These are phyloP conservation scores for Tupaia tana DNA, from an alignment of 2,113 vertebrate genomes.

Conservation along the genomic window DNA sequence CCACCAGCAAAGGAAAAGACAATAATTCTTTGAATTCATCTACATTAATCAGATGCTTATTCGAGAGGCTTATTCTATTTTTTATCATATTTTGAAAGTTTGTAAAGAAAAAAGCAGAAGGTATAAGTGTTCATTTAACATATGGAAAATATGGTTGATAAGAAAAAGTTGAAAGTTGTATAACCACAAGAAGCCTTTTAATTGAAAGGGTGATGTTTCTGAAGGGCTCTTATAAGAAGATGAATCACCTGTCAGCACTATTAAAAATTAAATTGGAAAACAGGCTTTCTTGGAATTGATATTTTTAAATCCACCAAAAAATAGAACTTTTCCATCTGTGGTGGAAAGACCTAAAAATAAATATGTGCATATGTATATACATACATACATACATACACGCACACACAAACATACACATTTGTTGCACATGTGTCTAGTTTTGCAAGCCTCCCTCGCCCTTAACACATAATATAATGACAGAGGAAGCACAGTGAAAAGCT, in stretches of 20 bases:
- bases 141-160: background rate
- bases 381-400: background rate
- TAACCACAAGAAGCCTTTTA: background rate
- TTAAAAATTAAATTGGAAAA: conserved; percentile 57
- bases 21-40: background rate
- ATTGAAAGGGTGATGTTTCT: conserved; percentile 9
- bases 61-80: background rate
- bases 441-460: background rate
- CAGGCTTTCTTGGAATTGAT: conserved; percentile 44
- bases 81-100: conserved; percentile 10
- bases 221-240: background rate
- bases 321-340: conserved; percentile 45
- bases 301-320: conserved; percentile 69
- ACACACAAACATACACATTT: conserved; percentile 29
- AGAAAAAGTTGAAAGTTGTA: conserved; percentile 19
- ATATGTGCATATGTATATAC: background rate
- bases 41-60: background rate
- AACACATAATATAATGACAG: background rate
- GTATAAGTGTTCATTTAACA: background rate
- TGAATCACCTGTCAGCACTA: conserved; percentile 30
- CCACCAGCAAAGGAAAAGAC: background rate
- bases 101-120: background rate
- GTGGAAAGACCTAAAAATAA: conserved; percentile 53
- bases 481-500: background rate
- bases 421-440: background rate